These are phyloP conservation scores for Chromis chromis DNA, from an alignment of 2,797 vertebrate species.

Conservation along the genomic window DNA sequence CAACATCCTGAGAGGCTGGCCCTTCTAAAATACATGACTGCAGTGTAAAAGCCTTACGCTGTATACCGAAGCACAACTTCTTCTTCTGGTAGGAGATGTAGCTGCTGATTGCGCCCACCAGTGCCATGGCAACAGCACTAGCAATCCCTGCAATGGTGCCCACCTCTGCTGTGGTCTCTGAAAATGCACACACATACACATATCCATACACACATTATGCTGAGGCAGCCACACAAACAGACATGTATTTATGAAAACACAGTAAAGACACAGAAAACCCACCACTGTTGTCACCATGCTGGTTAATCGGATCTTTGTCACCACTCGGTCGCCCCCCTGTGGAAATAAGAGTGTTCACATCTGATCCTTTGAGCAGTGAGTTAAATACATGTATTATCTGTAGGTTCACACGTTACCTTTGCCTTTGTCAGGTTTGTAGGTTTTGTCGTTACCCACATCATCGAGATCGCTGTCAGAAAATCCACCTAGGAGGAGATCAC, in stretches of 20 bases:
- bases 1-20: too few species aligned
- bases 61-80: slow-evolving; percentile 96
- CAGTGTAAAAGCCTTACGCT: slow-evolving; percentile 84
- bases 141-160: slow-evolving; percentile 93
- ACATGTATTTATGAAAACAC: neutral
- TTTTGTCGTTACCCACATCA: slow-evolving; percentile 58
- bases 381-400: neutral
- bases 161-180: slow-evolving; percentile 83
- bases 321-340: slow-evolving; percentile 49
- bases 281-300: slow-evolving; percentile 73
- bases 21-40: neutral
- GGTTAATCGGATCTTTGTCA: slow-evolving; percentile 35
- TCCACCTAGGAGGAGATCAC: slow-evolving; percentile 54
- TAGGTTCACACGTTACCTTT: slow-evolving; percentile 81
- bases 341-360: slow-evolving; percentile 15
- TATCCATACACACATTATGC: neutral
- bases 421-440: slow-evolving; percentile 90
- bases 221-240: neutral
- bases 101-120: slow-evolving; percentile 91
- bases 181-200: slow-evolving; percentile 24
- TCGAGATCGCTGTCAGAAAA: slow-evolving; percentile 87
- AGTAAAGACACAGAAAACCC: slow-evolving; percentile 20
- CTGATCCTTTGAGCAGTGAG: neutral
- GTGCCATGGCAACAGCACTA: slow-evolving; percentile 91
- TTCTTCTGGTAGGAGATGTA: slow-evolving; percentile 99